Conservation (phyloP, 30 jellyfish, hydroid and myxozoan genomes). For the Catostylus mosaicus region DNA sequence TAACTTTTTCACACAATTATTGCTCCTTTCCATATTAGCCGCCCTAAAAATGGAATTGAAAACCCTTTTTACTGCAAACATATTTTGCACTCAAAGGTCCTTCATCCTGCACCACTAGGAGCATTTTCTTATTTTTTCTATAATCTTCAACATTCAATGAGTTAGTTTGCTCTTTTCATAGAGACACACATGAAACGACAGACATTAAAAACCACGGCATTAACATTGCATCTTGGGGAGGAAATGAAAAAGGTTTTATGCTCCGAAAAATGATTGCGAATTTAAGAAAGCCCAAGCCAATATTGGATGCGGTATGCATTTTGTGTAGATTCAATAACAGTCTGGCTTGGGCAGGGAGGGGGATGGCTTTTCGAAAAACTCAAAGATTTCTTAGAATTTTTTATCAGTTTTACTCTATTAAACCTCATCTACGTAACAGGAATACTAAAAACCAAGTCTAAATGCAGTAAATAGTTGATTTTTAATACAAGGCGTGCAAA, state of each 20-base stretch:
- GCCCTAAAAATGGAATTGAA: too few species aligned
- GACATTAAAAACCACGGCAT: constrained; percentile 30
- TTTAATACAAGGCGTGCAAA: too few species aligned
- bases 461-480: neutral
- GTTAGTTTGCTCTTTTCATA: neutral
- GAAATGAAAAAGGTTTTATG: neutral
- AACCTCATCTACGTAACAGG: neutral
- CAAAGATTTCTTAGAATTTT: neutral
- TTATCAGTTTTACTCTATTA: neutral
- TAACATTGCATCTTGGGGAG: neutral
- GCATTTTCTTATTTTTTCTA: too few species aligned
- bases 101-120: too few species aligned
- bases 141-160: neutral
- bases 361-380: too few species aligned
- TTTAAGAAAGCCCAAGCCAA: neutral
- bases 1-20: too few species aligned
- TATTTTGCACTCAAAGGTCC: neutral
- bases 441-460: neutral
- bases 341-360: too few species aligned
- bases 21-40: too few species aligned
- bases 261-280: neutral
- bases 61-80: too few species aligned
- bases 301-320: constrained; percentile 1
- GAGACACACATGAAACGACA: constrained; percentile 42
- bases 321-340: neutral